These are phyloP conservation scores for Gambusia yucatana DNA, from an alignment of 2,797 vertebrate species.

Conservation along the genomic window DNA sequence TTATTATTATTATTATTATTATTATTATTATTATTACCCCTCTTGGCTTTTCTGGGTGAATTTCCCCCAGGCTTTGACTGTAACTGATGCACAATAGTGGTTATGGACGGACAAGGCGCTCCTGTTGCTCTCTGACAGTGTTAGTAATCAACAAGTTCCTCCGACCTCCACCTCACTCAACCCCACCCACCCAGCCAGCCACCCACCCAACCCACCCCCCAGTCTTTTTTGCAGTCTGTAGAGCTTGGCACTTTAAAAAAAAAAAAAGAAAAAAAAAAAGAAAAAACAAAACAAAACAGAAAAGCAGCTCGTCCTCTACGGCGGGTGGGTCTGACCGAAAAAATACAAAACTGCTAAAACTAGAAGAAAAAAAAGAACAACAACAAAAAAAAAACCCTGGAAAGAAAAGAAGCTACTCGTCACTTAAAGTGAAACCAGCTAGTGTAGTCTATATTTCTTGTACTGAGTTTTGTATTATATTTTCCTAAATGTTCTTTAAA, in stretches of 20 bases:
- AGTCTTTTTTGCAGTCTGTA: slow-evolving; percentile 82
- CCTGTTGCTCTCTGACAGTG: slow-evolving; percentile 73
- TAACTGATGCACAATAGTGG: slow-evolving; percentile 64
- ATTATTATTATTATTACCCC: slow-evolving; percentile 4
- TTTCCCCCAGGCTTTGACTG: slow-evolving; percentile 40
- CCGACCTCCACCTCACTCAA: too few relatives aligned
- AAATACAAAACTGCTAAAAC: slow-evolving; percentile 73
- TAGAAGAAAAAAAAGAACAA: slow-evolving; percentile 38
- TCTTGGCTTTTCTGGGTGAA: slow-evolving; percentile 54
- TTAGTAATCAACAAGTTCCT: slow-evolving; percentile 60
- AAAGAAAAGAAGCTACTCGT: slow-evolving; percentile 77
- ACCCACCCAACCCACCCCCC: background rate
- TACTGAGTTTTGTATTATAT: slow-evolving; percentile 97
- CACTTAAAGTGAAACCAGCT: slow-evolving; percentile 84
- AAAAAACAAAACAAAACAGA: slow-evolving; percentile 31
- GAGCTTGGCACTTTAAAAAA: slow-evolving; percentile 77
- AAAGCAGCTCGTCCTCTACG: slow-evolving; percentile 76
- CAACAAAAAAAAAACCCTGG: slow-evolving; percentile 50
- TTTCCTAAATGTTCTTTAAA: slow-evolving; percentile 93
- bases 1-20: background rate
- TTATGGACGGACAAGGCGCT: slow-evolving; percentile 65
- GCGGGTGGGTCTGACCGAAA: slow-evolving; percentile 82
- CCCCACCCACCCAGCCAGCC: slow-evolving; percentile 35
- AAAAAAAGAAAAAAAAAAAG: background rate
- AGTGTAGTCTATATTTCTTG: slow-evolving; percentile 92